Percentiles rank a stretch among this genome's conserved stretches.
phyloP scores from a whole-genome alignment of 2,888 invertebrate genomes.

The Aricia artaxerxes region DNA sequence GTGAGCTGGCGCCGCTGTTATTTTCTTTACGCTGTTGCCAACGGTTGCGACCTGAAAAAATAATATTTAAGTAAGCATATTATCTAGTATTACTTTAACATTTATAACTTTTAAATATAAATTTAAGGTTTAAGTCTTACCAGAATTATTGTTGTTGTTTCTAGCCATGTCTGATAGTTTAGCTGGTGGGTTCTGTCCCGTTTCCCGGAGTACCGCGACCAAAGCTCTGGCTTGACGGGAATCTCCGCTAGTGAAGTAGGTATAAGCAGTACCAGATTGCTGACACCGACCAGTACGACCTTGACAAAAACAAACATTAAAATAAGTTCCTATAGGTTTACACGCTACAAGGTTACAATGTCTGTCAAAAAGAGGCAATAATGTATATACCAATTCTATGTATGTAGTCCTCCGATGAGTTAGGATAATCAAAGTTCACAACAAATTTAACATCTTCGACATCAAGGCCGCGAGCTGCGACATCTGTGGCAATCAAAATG shows the following conservation, averaged over 20 bases:
- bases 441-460: constrained; percentile 98
- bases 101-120: not conserved
- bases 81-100: not conserved
- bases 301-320: not conserved
- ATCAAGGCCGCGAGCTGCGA: constrained; percentile 93
- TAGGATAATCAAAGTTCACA: constrained; percentile 98
- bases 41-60: constrained; percentile 73
- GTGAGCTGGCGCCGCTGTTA: constrained; percentile 73
- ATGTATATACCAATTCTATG: constrained; percentile 90
- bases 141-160: constrained; percentile 75
- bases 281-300: constrained; percentile 95
- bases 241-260: constrained; percentile 96
- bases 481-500: constrained; percentile 96
- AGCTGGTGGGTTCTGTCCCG: constrained; percentile 92
- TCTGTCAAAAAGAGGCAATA: not conserved
- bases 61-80: constrained; percentile 21
- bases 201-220: constrained; percentile 94
- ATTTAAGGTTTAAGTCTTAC: constrained; percentile 45
- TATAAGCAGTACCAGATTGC: constrained; percentile 96
- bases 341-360: not conserved
- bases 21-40: constrained; percentile 83
- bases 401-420: constrained; percentile 98
- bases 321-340: not conserved
- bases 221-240: constrained; percentile 95
- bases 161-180: constrained; percentile 88